Base-by-base conservation (phyloP, 2,888 invertebrate species). In the Idaea aversata region DNA sequence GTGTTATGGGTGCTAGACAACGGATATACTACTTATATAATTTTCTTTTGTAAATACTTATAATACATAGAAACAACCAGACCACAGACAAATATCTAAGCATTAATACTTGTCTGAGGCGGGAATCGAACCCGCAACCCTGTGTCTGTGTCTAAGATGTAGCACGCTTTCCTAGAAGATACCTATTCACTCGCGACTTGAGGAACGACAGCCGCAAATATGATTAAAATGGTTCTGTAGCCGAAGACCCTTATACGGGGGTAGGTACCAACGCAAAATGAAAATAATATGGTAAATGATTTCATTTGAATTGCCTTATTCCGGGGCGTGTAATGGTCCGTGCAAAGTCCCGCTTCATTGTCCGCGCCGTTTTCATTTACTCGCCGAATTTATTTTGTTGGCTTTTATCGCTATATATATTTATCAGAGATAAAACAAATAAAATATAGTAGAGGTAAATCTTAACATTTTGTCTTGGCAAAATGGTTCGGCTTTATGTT, bases 221-320 rank as follows among this genome's bases (percentile, higher is more conserved):
- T 5, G 13, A 10, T 13, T 47, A 2, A 47, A 47, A 47, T 13
- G 2, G 47, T 47, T 15, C 15, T n/a, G 5, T 15, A 59, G 25
- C 59, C 47, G 47, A 10, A 7, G 47, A 47, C 47, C 47, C 47
- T 47, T 47, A 47, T 13, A 47, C 47, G 75, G 25, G 25, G 25
- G 25, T 25, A 25, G 25, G 25, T 25, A 25, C 25, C 25, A 75
- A 72, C 70, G 70, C 76, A 81, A 85, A 90, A 90, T 88, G 86
- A 88, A 86, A 87, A 88, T 90, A 90, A 89, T 91, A 92, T 90
- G 88, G 87, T 90, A 89, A 91, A 90, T 88, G 88, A 90, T 89
- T 90, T 88, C 88, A 91, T 92, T 91, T 90, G 88, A 87, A 90
- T 87, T 85, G 88, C 86, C 84, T 82, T 84, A 83, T 83, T 88